Conservation (phyloP, 2,113 vertebrate species). For the Pontoporia blainvillei region DNA sequence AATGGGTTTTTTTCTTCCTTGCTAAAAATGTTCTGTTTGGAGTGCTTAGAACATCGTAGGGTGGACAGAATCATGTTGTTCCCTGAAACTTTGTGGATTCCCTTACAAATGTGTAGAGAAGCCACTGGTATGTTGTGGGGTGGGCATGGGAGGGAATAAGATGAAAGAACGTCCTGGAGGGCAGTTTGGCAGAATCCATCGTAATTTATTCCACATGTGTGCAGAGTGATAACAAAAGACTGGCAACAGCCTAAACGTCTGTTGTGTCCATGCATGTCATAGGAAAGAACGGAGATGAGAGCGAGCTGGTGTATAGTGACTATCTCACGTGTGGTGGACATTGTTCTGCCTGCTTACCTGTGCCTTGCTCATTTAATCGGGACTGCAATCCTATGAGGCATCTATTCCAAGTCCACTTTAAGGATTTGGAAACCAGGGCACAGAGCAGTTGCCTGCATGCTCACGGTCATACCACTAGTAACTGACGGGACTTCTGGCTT, state of each 20-base stretch:
- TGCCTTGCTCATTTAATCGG: neutral
- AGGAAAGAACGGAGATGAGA: neutral
- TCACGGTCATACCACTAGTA: neutral
- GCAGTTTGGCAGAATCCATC: neutral
- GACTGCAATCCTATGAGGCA: neutral
- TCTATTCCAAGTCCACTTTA: neutral
- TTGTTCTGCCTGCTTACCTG: neutral
- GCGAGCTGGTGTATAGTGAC: neutral
- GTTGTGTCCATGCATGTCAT: accelerated
- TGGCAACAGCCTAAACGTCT: neutral
- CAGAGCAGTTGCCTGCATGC: neutral
- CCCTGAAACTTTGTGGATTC: neutral
- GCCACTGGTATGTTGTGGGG: neutral
- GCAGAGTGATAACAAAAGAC: neutral
- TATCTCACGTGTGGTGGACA: neutral
- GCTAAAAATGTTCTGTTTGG: slow-evolving; percentile 2
- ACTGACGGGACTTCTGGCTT: neutral
- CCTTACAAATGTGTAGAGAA: neutral
- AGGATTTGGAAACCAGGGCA: neutral
- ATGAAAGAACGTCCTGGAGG: neutral
- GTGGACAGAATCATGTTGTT: neutral
- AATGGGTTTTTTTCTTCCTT: neutral
- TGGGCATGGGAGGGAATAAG: accelerated
- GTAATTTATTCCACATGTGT: neutral
- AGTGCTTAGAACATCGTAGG: neutral